Evolutionary conservation across 2,888 invertebrate species (phyloP).

Genomic region (Chydorus sphaericus): DNA sequence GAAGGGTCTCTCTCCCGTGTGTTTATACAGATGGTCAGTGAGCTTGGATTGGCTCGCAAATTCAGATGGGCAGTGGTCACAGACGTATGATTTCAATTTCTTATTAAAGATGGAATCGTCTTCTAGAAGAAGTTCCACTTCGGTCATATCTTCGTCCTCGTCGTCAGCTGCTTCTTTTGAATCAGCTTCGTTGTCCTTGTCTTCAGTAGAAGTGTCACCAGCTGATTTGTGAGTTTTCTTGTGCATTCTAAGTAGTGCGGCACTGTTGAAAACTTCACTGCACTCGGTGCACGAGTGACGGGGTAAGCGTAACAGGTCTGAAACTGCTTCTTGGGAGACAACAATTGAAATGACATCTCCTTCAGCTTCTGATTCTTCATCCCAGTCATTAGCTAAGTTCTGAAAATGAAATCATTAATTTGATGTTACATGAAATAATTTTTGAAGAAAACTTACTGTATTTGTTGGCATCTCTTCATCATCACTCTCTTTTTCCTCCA

Average conservation of each 20-base stretch:
- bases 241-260: neutral
- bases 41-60: constrained; percentile 7
- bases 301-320: neutral
- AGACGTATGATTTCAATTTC: neutral
- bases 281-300: neutral
- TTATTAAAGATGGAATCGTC: neutral
- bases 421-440: no score
- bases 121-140: neutral
- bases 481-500: no score
- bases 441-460: no score
- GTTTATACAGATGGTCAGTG: constrained; percentile 12
- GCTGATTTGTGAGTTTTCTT: neutral
- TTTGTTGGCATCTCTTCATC: no score
- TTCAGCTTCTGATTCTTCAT: neutral
- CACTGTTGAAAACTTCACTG: no score
- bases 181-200: neutral
- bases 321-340: neutral
- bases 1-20: constrained; percentile 22
- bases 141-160: neutral
- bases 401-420: no score
- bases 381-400: no score
- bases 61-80: neutral
- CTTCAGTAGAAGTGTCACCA: no score
- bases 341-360: neutral
- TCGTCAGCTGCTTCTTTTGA: neutral